phyloP scores from a whole-genome alignment of 1,140 invertebrate species.

The Papilio aristodemus region DNA sequence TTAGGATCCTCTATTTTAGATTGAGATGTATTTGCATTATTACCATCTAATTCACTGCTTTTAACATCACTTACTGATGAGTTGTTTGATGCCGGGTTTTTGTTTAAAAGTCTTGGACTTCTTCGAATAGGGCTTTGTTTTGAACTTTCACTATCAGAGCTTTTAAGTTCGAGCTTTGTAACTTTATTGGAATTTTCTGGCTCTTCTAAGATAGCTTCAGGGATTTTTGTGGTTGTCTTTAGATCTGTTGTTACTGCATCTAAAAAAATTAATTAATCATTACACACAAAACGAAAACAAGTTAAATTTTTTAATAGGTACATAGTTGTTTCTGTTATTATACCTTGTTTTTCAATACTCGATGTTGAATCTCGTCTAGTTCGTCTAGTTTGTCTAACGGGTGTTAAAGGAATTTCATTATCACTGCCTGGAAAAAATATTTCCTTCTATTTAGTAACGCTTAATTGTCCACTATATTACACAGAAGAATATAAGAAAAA shows the following conservation, averaged over 20 bases:
- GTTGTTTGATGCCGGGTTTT: constrained; percentile 17
- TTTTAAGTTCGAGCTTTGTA: background rate
- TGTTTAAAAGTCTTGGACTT: constrained; percentile 49
- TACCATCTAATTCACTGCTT: constrained; percentile 18
- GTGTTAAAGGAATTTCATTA: constrained; percentile 58
- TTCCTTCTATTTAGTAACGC: background rate
- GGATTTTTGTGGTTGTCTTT: constrained; percentile 42
- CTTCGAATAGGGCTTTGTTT: constrained; percentile 42
- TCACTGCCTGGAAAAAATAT: constrained; percentile 60
- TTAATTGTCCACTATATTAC: background rate
- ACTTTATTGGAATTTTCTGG: constrained; percentile 28
- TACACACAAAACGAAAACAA: background rate
- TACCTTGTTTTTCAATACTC: constrained; percentile 64
- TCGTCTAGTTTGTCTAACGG: constrained; percentile 57
- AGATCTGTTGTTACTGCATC: constrained; percentile 39
- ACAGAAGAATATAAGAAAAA: constrained; percentile 8
- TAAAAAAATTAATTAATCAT: constrained; percentile 40
- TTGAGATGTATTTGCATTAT: constrained; percentile 9
- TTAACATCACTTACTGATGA: constrained; percentile 10
- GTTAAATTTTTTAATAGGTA: background rate
- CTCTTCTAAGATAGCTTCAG: constrained; percentile 47
- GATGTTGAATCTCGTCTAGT: constrained; percentile 67
- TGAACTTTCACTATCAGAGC: constrained; percentile 34
- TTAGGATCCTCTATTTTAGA: constrained; percentile 30
- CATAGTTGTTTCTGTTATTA: constrained; percentile 29